Evolutionary conservation across 2,797 vertebrate genomes (phyloP), one percentile per base, ranked within the genome.

Genomic region (Dermochelys coriacea): DNA sequence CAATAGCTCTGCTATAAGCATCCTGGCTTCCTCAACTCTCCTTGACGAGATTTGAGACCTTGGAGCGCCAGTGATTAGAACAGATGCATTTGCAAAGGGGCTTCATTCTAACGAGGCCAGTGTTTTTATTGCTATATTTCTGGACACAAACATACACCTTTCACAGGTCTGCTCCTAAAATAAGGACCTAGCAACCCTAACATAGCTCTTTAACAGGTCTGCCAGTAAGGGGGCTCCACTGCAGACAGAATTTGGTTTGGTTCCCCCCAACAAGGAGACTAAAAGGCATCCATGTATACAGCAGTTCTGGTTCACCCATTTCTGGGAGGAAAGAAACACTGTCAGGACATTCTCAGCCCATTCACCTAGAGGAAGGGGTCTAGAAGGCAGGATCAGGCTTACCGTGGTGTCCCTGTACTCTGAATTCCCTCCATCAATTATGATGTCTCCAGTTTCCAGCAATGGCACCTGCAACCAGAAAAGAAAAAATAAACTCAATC

Each of bases 351-450:
- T n/a, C 23, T 47, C 88, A 12, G 25, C 52, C 31, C 9, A 79
- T 2, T 34, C 9, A 8, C 25, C 64, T 4, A 0, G 1, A 54
- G n/a, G 0, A 91, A 47, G 27, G 31, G 25, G 14, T 25, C 10
- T 10, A 34, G 51, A 61, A 89, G 68, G 29, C 16, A 87, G 68
- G 7, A 97, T 15, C 12, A 34, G 6, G 27, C 99, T 98, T 96
- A 99, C 99, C 12, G 98, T 99, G 78, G 99, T 99, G 93, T 99
- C 99, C 93, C 97, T 99, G 83, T 99, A 99, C 85, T 99, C 99
- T 49, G 99, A 99, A 98, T 99, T 99, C 50, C 99, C 99, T 57
- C 99, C 99, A 18, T 99, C 99, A 0, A 99, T 99, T 94, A 99
- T 99, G 97, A 99, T 99, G 92, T 99, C 99, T 8, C 99, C 99